Conservation (phyloP, 1,140 invertebrate genomes). For the Drosophila nannoptera region DNA sequence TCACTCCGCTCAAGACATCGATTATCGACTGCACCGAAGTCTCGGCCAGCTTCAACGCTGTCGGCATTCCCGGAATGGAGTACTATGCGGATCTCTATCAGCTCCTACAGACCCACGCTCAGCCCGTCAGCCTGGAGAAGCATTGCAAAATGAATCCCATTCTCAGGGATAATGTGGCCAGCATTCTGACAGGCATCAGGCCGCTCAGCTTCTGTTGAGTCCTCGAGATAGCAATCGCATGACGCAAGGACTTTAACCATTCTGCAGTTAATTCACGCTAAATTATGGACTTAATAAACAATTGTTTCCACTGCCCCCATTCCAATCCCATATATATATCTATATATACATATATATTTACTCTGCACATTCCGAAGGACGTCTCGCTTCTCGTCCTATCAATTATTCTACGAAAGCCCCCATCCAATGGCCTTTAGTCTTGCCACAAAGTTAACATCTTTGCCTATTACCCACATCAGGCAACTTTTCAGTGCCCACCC, state of each 20-base stretch:
- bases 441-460: background rate
- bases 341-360: no score
- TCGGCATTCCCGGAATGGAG: constrained; percentile 81
- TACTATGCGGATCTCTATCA: constrained; percentile 86
- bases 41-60: constrained; percentile 83
- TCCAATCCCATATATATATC: no score
- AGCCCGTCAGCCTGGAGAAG: constrained; percentile 66
- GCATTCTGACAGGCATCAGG: constrained; percentile 69
- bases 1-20: constrained; percentile 83
- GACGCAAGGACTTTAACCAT: no score
- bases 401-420: no score
- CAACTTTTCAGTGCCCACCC: background rate
- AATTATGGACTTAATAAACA: no score
- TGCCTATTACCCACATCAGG: background rate
- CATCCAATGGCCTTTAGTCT: background rate
- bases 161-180: constrained; percentile 71
- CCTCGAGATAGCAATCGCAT: background rate
- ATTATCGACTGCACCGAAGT: constrained; percentile 86
- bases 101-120: constrained; percentile 79
- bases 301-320: no score
- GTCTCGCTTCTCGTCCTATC: no score
- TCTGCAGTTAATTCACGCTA: no score
- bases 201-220: constrained; percentile 73
- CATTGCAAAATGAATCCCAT: constrained; percentile 71
- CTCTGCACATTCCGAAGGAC: no score